phyloP scores from a whole-genome alignment of 53 echinoderm and acorn worm genomes.

The Patiria pectinifera region DNA sequence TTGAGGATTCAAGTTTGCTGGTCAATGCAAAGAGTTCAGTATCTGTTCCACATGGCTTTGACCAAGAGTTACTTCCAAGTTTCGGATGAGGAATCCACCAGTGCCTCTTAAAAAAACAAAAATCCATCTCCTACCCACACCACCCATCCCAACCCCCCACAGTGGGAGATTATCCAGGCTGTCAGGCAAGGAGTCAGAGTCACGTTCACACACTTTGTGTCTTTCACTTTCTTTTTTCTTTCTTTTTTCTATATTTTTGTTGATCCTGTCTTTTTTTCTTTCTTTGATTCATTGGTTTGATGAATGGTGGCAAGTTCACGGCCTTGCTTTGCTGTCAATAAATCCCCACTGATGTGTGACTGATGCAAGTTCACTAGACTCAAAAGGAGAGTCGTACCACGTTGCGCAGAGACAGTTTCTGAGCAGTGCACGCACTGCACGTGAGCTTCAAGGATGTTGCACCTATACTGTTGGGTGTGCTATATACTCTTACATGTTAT shows the following conservation, averaged over 20 bases:
- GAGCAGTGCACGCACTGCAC: neutral
- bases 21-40: no score
- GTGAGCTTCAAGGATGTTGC: neutral
- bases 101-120: neutral
- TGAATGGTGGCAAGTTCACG: constrained; percentile 49
- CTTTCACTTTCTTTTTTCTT: neutral
- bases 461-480: neutral
- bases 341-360: constrained; percentile 33
- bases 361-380: constrained; percentile 23
- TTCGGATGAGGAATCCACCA: no score
- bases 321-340: neutral
- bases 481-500: no score
- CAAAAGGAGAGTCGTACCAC: neutral
- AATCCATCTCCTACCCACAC: neutral
- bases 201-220: constrained; percentile 52
- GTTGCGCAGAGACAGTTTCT: neutral
- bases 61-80: no score
- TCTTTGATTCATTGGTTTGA: neutral
- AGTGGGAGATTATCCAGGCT: neutral
- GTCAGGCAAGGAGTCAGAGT: constrained; percentile 23
- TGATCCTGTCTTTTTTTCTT: neutral
- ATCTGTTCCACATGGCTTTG: no score
- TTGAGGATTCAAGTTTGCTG: no score
- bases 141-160: neutral
- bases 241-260: neutral